These are phyloP conservation scores for Drosophila ogumai DNA, from an alignment of 1,140 invertebrate species.

Conservation along the genomic window DNA sequence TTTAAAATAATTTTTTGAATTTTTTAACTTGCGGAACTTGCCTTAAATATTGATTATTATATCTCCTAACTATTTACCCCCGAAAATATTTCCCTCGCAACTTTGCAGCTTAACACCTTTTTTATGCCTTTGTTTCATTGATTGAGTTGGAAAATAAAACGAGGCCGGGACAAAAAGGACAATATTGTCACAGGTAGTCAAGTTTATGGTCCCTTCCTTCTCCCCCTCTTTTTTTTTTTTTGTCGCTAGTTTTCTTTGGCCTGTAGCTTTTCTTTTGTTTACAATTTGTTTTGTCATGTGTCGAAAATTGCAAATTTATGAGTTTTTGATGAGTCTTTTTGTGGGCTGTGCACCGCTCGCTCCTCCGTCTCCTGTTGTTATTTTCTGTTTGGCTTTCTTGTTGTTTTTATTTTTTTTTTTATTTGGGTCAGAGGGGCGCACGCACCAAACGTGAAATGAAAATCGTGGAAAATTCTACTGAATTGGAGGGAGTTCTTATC, in stretches of 20 bases:
- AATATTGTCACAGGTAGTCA: slow-evolving; percentile 37
- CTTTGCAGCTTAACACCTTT: slow-evolving; percentile 11
- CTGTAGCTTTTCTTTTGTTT: slow-evolving; percentile 60
- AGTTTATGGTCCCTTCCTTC: slow-evolving; percentile 50
- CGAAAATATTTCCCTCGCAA: background rate
- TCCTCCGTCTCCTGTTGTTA: slow-evolving; percentile 23
- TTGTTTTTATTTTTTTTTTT: slow-evolving; percentile 68
- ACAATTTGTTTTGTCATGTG: slow-evolving; percentile 83
- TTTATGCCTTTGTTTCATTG: slow-evolving; percentile 19
- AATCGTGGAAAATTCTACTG: slow-evolving; percentile 17
- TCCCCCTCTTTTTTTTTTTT: slow-evolving; percentile 18
- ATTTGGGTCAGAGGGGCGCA: slow-evolving; percentile 68
- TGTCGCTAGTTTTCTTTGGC: slow-evolving; percentile 27
- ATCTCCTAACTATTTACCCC: background rate
- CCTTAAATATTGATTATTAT: background rate
- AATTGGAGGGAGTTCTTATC: slow-evolving; percentile 37
- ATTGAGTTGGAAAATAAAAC: slow-evolving; percentile 13
- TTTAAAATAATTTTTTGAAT: too few relatives aligned
- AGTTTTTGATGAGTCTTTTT: slow-evolving; percentile 82
- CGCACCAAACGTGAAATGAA: slow-evolving; percentile 48
- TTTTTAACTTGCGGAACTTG: background rate
- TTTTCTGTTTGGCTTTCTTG: slow-evolving; percentile 34
- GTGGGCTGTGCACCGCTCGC: slow-evolving; percentile 46
- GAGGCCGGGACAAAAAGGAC: background rate
- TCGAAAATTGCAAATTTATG: slow-evolving; percentile 83